phyloP scores from a whole-genome alignment of 2,797 vertebrate species.

The Onychomys arenicola region DNA sequence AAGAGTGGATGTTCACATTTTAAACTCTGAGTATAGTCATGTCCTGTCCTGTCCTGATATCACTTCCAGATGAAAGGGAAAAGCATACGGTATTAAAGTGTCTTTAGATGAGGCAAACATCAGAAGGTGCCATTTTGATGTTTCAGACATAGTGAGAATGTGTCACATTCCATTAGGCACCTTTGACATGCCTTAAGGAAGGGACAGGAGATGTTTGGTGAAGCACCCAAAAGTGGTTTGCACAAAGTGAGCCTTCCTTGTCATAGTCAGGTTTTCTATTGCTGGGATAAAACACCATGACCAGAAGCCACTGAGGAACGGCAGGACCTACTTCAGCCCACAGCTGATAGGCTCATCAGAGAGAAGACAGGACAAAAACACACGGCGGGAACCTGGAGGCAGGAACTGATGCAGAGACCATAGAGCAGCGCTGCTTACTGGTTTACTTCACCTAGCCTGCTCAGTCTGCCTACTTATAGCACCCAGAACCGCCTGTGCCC shows the following conservation, averaged over 20 bases:
- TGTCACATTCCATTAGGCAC: conserved; percentile 67
- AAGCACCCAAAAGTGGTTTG: not conserved
- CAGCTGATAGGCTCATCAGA: not conserved
- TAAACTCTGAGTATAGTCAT: not conserved
- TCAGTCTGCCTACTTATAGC: not conserved
- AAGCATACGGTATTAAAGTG: conserved; percentile 62
- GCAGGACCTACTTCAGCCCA: not conserved
- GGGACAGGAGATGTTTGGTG: not conserved
- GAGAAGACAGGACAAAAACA: not conserved
- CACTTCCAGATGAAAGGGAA: conserved; percentile 74
- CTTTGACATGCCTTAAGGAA: conserved; percentile 52
- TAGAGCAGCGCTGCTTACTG: not conserved
- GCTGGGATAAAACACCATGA: not conserved
- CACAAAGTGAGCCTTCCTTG: not conserved
- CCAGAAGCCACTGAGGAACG: not conserved
- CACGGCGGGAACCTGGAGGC: not conserved
- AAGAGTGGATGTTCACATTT: not conserved
- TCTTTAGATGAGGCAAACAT: not conserved
- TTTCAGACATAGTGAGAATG: conserved; percentile 56
- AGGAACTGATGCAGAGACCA: not conserved
- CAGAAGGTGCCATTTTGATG: conserved; percentile 65
- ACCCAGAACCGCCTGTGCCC: not conserved
- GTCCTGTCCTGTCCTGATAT: conserved; percentile 50
- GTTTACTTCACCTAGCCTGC: not conserved
- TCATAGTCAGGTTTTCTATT: not conserved